A percentile compares a stretch with the other conserved stretches of the same genome.
phyloP scores from a whole-genome alignment of 1,140 invertebrate species.

The Antheraea mylitta region DNA sequence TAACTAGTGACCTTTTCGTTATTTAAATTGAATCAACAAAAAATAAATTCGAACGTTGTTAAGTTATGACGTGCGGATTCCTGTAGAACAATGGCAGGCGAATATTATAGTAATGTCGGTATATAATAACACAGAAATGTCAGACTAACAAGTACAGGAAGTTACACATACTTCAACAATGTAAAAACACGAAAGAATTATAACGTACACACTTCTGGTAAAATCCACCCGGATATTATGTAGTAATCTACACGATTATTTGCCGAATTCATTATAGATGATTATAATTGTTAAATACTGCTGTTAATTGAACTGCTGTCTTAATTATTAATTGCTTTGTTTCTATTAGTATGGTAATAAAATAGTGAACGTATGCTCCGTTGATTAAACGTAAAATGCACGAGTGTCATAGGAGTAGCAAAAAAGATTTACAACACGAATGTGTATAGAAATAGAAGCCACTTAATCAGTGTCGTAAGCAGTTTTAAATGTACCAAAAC shows the following conservation, averaged over 20 bases:
- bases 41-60: neutral
- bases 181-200: neutral
- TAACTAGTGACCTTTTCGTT: neutral
- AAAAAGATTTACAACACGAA: neutral
- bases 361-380: neutral
- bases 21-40: neutral
- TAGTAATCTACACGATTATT: neutral
- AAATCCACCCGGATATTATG: neutral
- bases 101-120: neutral
- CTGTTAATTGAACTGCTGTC: neutral
- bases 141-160: neutral
- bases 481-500: too few species aligned
- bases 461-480: too few species aligned
- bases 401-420: neutral
- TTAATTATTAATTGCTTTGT: neutral
- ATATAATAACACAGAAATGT: constrained; percentile 1
- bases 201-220: neutral
- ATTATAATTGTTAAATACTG: neutral
- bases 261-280: neutral
- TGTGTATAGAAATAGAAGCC: too few species aligned
- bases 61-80: neutral
- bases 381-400: neutral
- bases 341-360: neutral
- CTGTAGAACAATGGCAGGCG: neutral
- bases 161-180: neutral